Evolutionary conservation across 2,113 vertebrate genomes (phyloP), one percentile per base, ranked within the genome.

Genomic region (Nerophis lumbriciformis): DNA sequence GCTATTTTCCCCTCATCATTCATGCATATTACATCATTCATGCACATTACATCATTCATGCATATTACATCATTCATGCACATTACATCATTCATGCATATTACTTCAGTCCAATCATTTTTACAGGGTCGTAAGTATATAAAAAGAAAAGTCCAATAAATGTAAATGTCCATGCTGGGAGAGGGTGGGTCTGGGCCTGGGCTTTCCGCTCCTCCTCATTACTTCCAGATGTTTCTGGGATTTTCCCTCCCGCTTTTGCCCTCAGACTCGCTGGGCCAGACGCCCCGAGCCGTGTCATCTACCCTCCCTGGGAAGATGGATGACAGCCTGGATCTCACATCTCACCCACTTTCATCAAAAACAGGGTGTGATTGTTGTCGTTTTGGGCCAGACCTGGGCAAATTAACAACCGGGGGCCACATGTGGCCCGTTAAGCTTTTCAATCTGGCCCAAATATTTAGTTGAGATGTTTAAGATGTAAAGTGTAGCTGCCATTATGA

Each of bases 151-250:
- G 28, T 28, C 28, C 28, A 28, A 13, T 15, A 15, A 68, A 36
- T 9, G 15, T 19, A 68, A 81, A 72, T 57, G n/a, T 57, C 39
- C 55, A 21, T 57, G 85, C 0, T 53, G 88, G 88, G 90, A 89
- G 84, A 83, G 90, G 90, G 89, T 86, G 90, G 85, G 84, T 83
- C 87, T 67, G 28, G 28, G 28, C 3, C 1, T 28, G 71, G 63
- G 58, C 75, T 67, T 69, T 76, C 68, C 82, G 76, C 50, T 75
- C 61, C 74, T 62, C 82, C 84, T 89, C 87, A 91, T 90, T 69
- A 85, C 85, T 90, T 91, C 88, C 90, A 91, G 90, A 91, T 92
- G 89, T 90, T 80, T 55, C 48, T 79, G 65, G 79, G 63, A 65
- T 63, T 71, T 67, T 56, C 45, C 56, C 50, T 61, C 76, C 48